phyloP scores from a whole-genome alignment of 2,888 invertebrate genomes.

The Adelognathus sp. region DNA sequence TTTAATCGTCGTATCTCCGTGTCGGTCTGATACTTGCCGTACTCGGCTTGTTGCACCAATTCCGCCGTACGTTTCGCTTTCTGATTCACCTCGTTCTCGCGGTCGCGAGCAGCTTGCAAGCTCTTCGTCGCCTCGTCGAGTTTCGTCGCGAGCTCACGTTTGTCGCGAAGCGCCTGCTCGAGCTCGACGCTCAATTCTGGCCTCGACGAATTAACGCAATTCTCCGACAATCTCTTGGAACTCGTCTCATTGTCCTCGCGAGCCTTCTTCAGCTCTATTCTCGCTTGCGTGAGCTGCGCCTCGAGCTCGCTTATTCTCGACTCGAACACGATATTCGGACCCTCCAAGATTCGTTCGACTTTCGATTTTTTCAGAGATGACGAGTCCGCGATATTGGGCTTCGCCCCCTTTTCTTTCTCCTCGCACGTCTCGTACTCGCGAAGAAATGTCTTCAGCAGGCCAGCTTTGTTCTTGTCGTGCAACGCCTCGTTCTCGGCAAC shows the following conservation, averaged over 20 bases:
- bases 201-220: constrained; percentile 51
- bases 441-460: constrained; percentile 85
- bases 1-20: constrained; percentile 88
- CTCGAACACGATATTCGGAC: constrained; percentile 91
- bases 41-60: constrained; percentile 88
- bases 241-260: constrained; percentile 85
- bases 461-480: constrained; percentile 89
- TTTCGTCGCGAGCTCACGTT: constrained; percentile 71
- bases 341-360: constrained; percentile 83
- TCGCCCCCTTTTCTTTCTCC: constrained; percentile 55
- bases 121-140: constrained; percentile 87
- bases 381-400: constrained; percentile 58
- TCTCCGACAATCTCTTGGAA: constrained; percentile 77
- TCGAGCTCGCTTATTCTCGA: constrained; percentile 92
- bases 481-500: constrained; percentile 92
- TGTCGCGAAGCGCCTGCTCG: constrained; percentile 72
- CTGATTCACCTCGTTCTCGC: constrained; percentile 84
- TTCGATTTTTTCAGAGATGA: constrained; percentile 78
- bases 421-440: constrained; percentile 75
- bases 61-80: constrained; percentile 87
- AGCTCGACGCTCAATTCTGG: constrained; percentile 66
- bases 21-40: constrained; percentile 90
- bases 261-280: constrained; percentile 89
- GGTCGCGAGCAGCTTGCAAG: constrained; percentile 85
- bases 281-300: constrained; percentile 90